Percentiles rank a stretch among this genome's conserved stretches.
Conservation (phyloP, 1,140 invertebrate genomes). For the Drosophila subobscura region DNA sequence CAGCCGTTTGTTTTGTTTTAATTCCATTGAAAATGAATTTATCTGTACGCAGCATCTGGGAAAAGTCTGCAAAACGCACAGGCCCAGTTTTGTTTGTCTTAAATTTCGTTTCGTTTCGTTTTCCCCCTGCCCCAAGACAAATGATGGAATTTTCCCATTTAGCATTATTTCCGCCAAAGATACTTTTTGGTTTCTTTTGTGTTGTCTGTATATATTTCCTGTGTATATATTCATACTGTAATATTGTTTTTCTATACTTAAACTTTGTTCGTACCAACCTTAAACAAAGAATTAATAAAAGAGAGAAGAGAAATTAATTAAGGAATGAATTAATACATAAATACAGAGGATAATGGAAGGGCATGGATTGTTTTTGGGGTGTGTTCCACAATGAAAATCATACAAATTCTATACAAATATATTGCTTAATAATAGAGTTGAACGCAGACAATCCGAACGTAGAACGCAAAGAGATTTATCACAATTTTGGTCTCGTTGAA, state of each 20-base stretch:
- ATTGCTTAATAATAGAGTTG: conserved; percentile 25
- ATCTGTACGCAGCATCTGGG: conserved; percentile 41
- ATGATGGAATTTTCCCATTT: conserved; percentile 21
- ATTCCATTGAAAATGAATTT: conserved; percentile 70
- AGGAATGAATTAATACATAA: not conserved
- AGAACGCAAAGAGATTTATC: conserved; percentile 51
- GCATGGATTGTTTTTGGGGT: too few species aligned
- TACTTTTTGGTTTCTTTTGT: conserved; percentile 20
- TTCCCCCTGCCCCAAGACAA: not conserved
- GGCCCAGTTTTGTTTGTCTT: conserved; percentile 11
- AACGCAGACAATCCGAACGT: conserved; percentile 26
- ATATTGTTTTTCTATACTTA: conserved; percentile 34
- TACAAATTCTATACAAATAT: conserved; percentile 26
- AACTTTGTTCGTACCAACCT: not conserved
- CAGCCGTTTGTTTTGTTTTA: conserved; percentile 73
- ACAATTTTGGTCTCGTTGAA: conserved; percentile 48
- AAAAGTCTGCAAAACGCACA: conserved; percentile 5
- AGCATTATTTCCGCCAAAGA: not conserved
- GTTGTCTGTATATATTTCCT: conserved; percentile 14
- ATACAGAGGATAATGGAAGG: not conserved
- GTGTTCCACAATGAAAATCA: conserved; percentile 5
- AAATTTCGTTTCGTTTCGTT: conserved; percentile 21
- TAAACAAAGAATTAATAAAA: too few species aligned
- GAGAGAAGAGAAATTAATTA: conserved; percentile 6
- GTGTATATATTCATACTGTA: conserved; percentile 15